Base-by-base conservation (phyloP, 2,888 invertebrate species). In the Zele albiditarsus region DNA sequence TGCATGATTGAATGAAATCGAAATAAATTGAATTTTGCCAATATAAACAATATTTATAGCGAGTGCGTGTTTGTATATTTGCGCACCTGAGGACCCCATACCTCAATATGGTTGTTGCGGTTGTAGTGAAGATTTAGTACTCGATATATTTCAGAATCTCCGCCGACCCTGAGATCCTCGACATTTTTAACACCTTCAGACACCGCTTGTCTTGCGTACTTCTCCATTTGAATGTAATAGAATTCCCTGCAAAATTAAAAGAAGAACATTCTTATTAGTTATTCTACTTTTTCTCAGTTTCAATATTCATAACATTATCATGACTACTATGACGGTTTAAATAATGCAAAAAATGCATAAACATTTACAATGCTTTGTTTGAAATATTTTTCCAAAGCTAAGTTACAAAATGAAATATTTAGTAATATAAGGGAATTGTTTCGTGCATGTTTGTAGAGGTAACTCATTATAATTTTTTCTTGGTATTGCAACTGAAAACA, bases 201-300 rank as follows among this genome's bases (percentile, higher is more conserved):
- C 86, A 99, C 95, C 67, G 98, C 97, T 91, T 99, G 98, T 84
- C 99, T 93, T 79, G 99, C 99, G 91, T 98, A 99, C 91, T 99
- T 99, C 92, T 99, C 99, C 99, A 99, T 99, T 92, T 99, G 99
- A 89, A 99, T 99, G 92, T 99, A 99, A 93, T 98, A 99, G 93
- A 99, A 99, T 92, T 99, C 99, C 91, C 99, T 99, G 94, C 68
- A 92, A 92, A 10, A 62, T 77, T n/a, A 69, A 67, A 42, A 67
- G 49, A 4, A 62, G 71, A 38, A 72, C n/a, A 14, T 33, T 23
- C 1, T 23, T n/a, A 3, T 33, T 31, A 28, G 2, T 28, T 16
- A 8, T 31, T 62, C 31, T 6, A 62, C 2, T 62, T 62, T 6
- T 62, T 10, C 5, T 27, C 3, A 1, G n/a, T 31, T n/a, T 25